Evolutionary conservation across 2,113 vertebrate species (phyloP), one percentile per base, ranked within the genome.

Genomic region (Ptychochromis oligacanthus): DNA sequence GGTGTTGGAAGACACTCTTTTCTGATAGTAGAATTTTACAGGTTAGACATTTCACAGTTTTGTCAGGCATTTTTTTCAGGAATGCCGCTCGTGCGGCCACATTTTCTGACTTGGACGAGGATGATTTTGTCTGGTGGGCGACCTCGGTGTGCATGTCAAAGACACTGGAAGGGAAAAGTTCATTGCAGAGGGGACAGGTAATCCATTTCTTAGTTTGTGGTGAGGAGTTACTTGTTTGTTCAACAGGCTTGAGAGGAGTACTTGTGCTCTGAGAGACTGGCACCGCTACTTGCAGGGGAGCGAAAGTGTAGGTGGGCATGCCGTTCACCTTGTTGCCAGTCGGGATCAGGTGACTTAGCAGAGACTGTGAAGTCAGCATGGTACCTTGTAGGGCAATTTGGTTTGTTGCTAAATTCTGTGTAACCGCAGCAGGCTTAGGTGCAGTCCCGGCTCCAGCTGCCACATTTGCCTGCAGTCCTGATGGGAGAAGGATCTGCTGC

Each of bases 191-290:
- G 0, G 97, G 97, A 77, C 98, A 99, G 0, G 97, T 98, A 82
- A 98, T 97, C 98, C 98, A 99, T 80, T 98, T 98, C 85, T 99
- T 99, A 2, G 98, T 96, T 90, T 97, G 96, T 2, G 95, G 87
- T 13, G 92, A 17, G 4, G 95, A 74, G 0, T 96, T 95, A 7
- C 93, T 94, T 3, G 93, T 89, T 12, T 96, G 95, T 15, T 94
- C 93, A 2, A 93, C 75, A 1, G 96, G 83, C 2, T 96, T 93
- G 15, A 89, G 87, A 7, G 95, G 83, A 0, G 95, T 46, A 15
- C 94, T 70, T 61, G 87, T 93, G 0, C 96, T 95, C 62, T 95
- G 96, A 84, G 96, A 91, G 3, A 91, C 91, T 0, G 97, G 97
- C 91, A 97, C 70, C 6, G 97, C 95, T n/a, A 97, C 95, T 2